Percentiles rank a stretch among this genome's conserved stretches.
Conservation (phyloP, 2,797 vertebrate genomes). For the Helicolenus hilgendorfi region DNA sequence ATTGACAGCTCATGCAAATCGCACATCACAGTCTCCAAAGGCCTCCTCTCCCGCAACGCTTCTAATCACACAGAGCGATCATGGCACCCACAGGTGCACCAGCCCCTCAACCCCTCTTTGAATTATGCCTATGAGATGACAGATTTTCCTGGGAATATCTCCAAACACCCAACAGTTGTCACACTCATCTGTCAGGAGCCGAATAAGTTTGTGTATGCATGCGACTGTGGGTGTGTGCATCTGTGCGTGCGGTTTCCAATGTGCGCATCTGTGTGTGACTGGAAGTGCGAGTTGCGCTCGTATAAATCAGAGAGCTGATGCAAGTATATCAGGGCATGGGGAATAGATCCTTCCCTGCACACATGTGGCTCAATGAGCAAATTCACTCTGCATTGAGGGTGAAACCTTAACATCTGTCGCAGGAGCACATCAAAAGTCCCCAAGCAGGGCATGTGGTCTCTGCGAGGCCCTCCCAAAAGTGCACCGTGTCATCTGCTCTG, state of each 20-base stretch:
- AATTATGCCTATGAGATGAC: constrained; percentile 70
- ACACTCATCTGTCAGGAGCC: constrained; percentile 70
- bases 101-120: constrained; percentile 60
- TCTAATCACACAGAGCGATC: constrained; percentile 76
- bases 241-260: not conserved
- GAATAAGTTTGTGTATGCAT: constrained; percentile 26
- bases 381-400: constrained; percentile 60
- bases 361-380: constrained; percentile 71
- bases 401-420: constrained; percentile 81
- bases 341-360: constrained; percentile 55
- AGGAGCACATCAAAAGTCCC: constrained; percentile 71
- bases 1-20: constrained; percentile 85
- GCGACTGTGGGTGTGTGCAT: constrained; percentile 24
- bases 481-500: constrained; percentile 75
- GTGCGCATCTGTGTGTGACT: constrained; percentile 26
- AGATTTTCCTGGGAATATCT: constrained; percentile 77
- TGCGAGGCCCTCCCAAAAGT: constrained; percentile 70
- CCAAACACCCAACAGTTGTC: constrained; percentile 79
- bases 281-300: constrained; percentile 45
- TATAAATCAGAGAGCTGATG: constrained; percentile 55
- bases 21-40: constrained; percentile 64
- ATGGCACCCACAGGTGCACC: constrained; percentile 79
- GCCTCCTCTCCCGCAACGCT: constrained; percentile 57
- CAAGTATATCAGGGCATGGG: constrained; percentile 45
- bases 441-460: constrained; percentile 50